These are phyloP conservation scores for Emys orbicularis DNA, from an alignment of 2,797 vertebrate genomes.

Conservation along the genomic window DNA sequence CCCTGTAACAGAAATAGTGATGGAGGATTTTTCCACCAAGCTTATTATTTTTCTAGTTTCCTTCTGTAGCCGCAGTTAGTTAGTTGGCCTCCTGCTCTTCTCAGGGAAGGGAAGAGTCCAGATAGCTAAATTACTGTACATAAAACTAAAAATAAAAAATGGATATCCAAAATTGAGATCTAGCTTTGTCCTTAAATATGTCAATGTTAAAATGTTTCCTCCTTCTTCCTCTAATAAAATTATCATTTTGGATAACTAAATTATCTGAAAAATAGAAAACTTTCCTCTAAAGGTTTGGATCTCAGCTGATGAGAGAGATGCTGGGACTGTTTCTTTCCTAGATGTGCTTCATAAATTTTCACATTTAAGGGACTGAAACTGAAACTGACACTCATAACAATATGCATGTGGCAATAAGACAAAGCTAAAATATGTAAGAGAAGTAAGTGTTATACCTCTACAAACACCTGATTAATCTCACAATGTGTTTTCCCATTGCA, in stretches of 20 bases:
- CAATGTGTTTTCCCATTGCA: neutral
- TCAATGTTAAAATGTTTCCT: neutral
- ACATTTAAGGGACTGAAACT: neutral
- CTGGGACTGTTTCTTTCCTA: neutral
- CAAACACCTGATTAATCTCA: neutral
- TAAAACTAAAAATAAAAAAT: neutral
- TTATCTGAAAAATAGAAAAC: neutral
- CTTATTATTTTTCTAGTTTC: neutral
- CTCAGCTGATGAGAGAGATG: neutral
- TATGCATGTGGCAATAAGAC: neutral
- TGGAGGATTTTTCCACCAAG: neutral
- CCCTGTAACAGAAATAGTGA: neutral
- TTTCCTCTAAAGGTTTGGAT: neutral
- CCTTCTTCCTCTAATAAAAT: neutral
- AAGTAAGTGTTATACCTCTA: neutral
- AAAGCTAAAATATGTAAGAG: slow-evolving; percentile 9
- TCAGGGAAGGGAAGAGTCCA: neutral
- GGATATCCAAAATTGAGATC: neutral
- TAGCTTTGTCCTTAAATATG: neutral
- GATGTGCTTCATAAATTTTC: neutral
- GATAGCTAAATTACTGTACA: neutral
- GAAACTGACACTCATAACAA: neutral
- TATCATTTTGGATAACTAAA: neutral
- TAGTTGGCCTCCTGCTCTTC: neutral
- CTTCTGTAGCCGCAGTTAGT: neutral